Conservation (phyloP, 2,888 invertebrate genomes). For the Anagyrus pseudococci region DNA sequence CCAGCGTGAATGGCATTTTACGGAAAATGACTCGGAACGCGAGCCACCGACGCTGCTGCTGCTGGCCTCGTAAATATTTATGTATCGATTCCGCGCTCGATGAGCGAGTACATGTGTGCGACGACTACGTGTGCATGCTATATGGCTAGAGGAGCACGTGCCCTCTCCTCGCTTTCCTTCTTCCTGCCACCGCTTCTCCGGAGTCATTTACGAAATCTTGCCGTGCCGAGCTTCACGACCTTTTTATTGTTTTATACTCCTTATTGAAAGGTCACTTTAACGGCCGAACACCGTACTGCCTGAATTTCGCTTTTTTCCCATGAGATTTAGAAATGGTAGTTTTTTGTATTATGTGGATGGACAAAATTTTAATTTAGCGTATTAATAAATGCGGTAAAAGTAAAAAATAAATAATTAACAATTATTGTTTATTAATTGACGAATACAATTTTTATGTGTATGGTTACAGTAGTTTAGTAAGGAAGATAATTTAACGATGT, state of each 20-base stretch:
- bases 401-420: too few relatives aligned
- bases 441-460: too few relatives aligned
- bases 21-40: conserved; percentile 35
- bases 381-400: too few relatives aligned
- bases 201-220: conserved; percentile 1
- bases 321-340: too few relatives aligned
- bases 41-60: background rate
- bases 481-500: too few relatives aligned
- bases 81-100: conserved; percentile 32
- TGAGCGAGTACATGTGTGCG: conserved; percentile 30
- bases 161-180: background rate
- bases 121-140: too few relatives aligned
- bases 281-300: background rate
- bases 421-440: too few relatives aligned
- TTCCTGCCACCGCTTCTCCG: too few relatives aligned
- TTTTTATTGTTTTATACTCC: background rate
- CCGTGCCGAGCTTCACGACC: conserved; percentile 1
- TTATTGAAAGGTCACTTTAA: conserved; percentile 10
- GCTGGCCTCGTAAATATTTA: conserved; percentile 35
- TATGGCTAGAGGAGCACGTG: background rate
- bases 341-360: too few relatives aligned
- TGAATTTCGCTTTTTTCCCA: too few relatives aligned
- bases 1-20: conserved; percentile 21
- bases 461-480: too few relatives aligned
- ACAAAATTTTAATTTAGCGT: too few relatives aligned